phyloP scores from a whole-genome alignment of 1,140 invertebrate genomes.

The Venturia canescens region DNA sequence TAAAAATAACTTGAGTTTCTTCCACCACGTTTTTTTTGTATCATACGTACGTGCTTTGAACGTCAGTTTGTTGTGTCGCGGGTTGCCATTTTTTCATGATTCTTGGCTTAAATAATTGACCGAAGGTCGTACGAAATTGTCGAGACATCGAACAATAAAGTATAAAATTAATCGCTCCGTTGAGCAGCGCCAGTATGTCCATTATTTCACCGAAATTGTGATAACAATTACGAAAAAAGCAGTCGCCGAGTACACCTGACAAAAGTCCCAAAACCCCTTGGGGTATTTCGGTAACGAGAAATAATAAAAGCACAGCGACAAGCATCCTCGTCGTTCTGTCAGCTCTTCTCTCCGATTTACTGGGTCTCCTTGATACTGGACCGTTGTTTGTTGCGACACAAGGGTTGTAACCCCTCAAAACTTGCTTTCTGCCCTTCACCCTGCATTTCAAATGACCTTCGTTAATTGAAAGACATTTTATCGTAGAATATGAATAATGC shows the following conservation, averaged over 20 bases:
- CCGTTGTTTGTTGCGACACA: constrained; percentile 72
- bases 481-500: no score
- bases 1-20: constrained; percentile 39
- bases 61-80: constrained; percentile 75
- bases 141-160: constrained; percentile 96
- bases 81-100: constrained; percentile 73
- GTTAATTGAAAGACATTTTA: no score
- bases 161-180: constrained; percentile 95
- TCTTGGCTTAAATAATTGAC: constrained; percentile 81
- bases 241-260: constrained; percentile 84
- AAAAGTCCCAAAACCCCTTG: constrained; percentile 87
- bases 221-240: constrained; percentile 86
- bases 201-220: constrained; percentile 91
- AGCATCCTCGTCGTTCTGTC: constrained; percentile 94
- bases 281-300: constrained; percentile 92
- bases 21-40: constrained; percentile 35
- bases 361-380: constrained; percentile 64
- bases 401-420: constrained; percentile 80
- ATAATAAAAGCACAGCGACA: constrained; percentile 90
- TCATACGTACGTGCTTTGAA: constrained; percentile 79
- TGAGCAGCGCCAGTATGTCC: constrained; percentile 94
- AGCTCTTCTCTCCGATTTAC: constrained; percentile 83
- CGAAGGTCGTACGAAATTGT: constrained; percentile 93
- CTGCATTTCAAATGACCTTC: constrained; percentile 60
- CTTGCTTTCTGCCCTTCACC: constrained; percentile 83